Base-by-base conservation (phyloP, 37 sponge, comb jelly and placozoan species). In the Dysidea cf. avara region DNA sequence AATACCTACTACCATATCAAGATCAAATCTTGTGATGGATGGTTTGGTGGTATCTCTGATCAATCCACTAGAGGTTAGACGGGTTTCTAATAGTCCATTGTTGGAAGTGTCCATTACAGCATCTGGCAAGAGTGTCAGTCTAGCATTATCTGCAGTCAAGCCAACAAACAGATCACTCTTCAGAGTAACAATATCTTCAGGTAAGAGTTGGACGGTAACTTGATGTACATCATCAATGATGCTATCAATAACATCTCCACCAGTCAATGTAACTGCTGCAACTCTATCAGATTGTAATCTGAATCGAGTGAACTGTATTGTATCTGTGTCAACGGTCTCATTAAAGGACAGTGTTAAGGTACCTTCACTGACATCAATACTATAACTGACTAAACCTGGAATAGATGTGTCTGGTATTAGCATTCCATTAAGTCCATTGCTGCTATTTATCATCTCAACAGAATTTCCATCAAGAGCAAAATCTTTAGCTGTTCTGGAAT, bases 1-100 rank as follows among this genome's bases (percentile, higher is more conserved):
- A 14, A 69, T 21, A 12, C 93, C 93, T 52, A 25, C 52, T 13
- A 70, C 59, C 89, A 92, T 87, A 51, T 88, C 71, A 9, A 92
- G 74, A 26, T 71, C 56, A 65, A 87, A 92, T 14, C 37, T 53
- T 17, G 64, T 3, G 50, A 92, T 75, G 16, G 64, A 20, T 14
- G 69, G 53, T 48, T n/a, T 38, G 7, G 71, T 73, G 7, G 74
- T 25, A 64, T 92, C 93, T 13, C 70, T 24, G 18, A 53, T 53
- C 17, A 81, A 50, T 3, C 16, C 60, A 33, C 30, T 7, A 0
- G 18, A 57, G 12, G 60, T 26, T 29, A 62, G 49, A 25, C 46
- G 25, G 2, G 24, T 53, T 20, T 30, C 35, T 21, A 29, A 40
- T 5, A 59, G 47, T 6, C 29, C 56, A 36, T 79, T 83, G 3